phyloP scores from a whole-genome alignment of 2,113 vertebrate species.

The Protomyctophum bolini region DNA sequence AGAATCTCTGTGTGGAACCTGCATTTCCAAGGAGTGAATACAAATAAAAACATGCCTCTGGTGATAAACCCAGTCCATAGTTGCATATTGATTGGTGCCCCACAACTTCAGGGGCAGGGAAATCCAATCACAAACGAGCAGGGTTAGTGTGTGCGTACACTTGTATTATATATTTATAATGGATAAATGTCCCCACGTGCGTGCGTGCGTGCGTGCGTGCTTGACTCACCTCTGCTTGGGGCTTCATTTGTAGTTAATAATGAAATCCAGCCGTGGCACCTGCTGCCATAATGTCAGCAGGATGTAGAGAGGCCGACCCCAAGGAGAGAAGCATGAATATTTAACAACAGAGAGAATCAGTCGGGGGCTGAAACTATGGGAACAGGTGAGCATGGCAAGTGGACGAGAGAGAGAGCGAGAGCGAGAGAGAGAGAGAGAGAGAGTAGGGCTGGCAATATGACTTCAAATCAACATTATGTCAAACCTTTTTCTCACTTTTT shows the following conservation, averaged over 20 bases:
- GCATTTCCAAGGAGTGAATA: too few relatives aligned
- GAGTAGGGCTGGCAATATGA: not conserved
- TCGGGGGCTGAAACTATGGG: constrained; percentile 15
- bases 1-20: too few relatives aligned
- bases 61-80: too few relatives aligned
- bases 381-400: not conserved
- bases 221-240: constrained; percentile 25
- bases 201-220: not conserved
- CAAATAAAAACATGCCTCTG: too few relatives aligned
- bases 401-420: not conserved
- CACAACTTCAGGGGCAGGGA: too few relatives aligned
- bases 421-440: not conserved
- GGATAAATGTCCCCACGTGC: not conserved
- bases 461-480: too few relatives aligned
- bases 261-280: constrained; percentile 64
- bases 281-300: constrained; percentile 72
- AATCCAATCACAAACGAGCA: too few relatives aligned
- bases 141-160: too few relatives aligned
- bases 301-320: constrained; percentile 47
- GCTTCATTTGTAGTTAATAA: constrained; percentile 58
- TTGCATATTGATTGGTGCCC: too few relatives aligned
- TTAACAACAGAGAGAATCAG: constrained; percentile 51
- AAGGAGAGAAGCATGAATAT: constrained; percentile 66
- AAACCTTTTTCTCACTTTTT: too few relatives aligned
- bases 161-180: too few relatives aligned